Base-by-base conservation (phyloP, 2,888 invertebrate species). In the Galerucella nymphaeae region DNA sequence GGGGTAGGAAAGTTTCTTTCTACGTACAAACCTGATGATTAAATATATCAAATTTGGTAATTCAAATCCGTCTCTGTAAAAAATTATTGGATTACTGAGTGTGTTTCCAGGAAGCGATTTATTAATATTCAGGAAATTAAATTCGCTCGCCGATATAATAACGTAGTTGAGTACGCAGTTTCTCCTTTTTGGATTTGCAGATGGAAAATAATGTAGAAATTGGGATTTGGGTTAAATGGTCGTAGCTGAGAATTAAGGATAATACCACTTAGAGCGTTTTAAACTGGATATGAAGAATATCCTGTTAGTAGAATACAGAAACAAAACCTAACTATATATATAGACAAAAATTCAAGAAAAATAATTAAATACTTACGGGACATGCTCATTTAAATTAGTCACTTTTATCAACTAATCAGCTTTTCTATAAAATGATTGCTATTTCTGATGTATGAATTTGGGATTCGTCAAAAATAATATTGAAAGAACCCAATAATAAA, bases 51-150 rank as follows among this genome's bases (percentile, higher is more conserved):
- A 8, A 8, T 30, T 45, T 45, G 45, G 13, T 45, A 45, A 13
- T 66, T 57, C 65, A 62, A 59, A 64, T 61, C 58, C 67, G 45
- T 4, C 58, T 45, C 67, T 67, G 67, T 9, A 45, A 67, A 58
- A 30, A 67, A 67, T 67, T 58, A 67, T 59, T 67, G 59, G 67
- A 67, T 67, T 67, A 59, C 66, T 42, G 74, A 74, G 72, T 73
- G 71, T 73, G 73, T 76, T 74, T 71, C 71, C 64, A 72, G 78
- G 73, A 77, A 78, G 65, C 77, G 74, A 78, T 78, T 78, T 78
- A 77, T 79, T 77, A 78, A 76, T 78, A 76, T 73, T 74, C 76
- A 77, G 77, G 77, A 78, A 78, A 78, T 79, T 78, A 76, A 67
- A 67, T 67, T 67, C 67, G 59, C 53, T 65, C 30, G 65, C 65